phyloP scores from a whole-genome alignment of 2,113 vertebrate species.

The Polyodon spathula region DNA sequence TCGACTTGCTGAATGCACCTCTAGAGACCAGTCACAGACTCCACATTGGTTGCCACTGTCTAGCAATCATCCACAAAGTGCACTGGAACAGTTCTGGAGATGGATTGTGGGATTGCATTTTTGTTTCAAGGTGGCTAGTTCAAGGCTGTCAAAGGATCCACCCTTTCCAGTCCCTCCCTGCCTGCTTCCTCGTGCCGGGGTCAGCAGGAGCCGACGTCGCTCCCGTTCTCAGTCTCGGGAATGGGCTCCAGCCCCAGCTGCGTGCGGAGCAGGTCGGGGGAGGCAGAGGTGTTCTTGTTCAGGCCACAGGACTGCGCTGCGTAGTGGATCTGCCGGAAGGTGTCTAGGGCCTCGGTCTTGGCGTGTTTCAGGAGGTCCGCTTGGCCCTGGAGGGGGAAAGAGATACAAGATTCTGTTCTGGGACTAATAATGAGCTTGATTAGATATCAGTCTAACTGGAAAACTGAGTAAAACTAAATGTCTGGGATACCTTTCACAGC shows the following conservation, averaged over 20 bases:
- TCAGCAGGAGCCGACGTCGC: conserved; percentile 58
- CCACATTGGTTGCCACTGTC: too few relatives aligned
- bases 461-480: too few relatives aligned
- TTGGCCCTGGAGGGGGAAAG: conserved; percentile 59
- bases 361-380: conserved; percentile 81
- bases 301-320: conserved; percentile 79
- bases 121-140: too few relatives aligned
- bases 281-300: conserved; percentile 63
- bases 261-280: conserved; percentile 35
- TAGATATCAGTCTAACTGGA: too few relatives aligned
- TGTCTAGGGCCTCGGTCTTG: conserved; percentile 75
- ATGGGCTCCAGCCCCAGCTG: conserved; percentile 47
- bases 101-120: too few relatives aligned
- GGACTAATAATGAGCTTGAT: too few relatives aligned
- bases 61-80: too few relatives aligned
- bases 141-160: too few relatives aligned
- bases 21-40: too few relatives aligned
- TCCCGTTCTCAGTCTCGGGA: conserved; percentile 51
- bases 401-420: background rate
- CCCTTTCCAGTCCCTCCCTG: conserved; percentile 18
- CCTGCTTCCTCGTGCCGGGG: conserved; percentile 41
- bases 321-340: conserved; percentile 80
- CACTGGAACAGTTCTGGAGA: too few relatives aligned
- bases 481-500: too few relatives aligned
- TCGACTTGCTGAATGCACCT: too few relatives aligned